phyloP scores from a whole-genome alignment of 1,140 invertebrate genomes.

The Polyergus mexicanus region DNA sequence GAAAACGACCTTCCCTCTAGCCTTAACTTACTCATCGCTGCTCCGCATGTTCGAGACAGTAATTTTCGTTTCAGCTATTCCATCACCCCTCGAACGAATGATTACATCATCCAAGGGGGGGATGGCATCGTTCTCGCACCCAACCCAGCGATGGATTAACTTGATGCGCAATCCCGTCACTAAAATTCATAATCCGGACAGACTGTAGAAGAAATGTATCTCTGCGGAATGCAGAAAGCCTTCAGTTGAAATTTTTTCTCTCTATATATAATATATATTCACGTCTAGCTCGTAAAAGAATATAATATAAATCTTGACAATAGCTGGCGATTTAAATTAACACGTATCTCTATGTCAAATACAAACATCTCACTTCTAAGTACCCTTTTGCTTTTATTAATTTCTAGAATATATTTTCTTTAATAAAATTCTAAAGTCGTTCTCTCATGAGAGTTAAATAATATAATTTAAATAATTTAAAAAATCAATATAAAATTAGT shows the following conservation, averaged over 20 bases:
- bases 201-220: slow-evolving; percentile 55
- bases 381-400: background rate
- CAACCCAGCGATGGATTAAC: slow-evolving; percentile 70
- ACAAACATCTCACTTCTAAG: background rate
- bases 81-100: slow-evolving; percentile 77
- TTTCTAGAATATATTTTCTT: background rate
- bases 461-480: background rate
- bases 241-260: background rate
- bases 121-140: slow-evolving; percentile 72
- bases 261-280: background rate
- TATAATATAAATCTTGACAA: background rate
- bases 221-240: slow-evolving; percentile 4
- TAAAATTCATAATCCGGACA: slow-evolving; percentile 73
- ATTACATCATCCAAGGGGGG: slow-evolving; percentile 78
- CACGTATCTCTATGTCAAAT: background rate
- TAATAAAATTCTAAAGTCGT: background rate
- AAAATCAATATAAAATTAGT: background rate
- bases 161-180: slow-evolving; percentile 73
- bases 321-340: background rate
- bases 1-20: slow-evolving; percentile 55
- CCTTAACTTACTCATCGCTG: slow-evolving; percentile 72
- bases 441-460: background rate
- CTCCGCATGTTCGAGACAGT: slow-evolving; percentile 73
- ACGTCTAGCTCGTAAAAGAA: background rate
- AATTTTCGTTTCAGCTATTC: slow-evolving; percentile 77